Conservation (phyloP, 2,113 vertebrate species). For the Albula glossodonta region DNA sequence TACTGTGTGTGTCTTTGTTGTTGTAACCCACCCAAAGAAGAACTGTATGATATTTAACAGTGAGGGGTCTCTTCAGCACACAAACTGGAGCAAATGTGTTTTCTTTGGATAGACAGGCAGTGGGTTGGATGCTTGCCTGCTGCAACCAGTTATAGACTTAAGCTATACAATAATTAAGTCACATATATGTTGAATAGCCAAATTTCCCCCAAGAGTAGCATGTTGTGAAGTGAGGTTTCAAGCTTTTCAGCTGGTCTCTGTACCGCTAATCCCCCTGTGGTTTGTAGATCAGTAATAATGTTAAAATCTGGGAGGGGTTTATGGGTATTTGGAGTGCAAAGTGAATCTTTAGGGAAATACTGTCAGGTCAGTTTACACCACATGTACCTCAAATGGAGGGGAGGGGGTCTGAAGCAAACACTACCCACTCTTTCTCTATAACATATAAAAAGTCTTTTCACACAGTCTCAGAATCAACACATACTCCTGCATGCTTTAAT, state of each 20-base stretch:
- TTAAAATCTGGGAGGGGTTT: slow-evolving; percentile 14
- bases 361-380: slow-evolving; percentile 28
- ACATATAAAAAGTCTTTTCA: neutral
- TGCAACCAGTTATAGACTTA: slow-evolving; percentile 24
- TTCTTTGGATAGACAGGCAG: slow-evolving; percentile 16
- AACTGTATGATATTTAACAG: neutral
- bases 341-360: neutral
- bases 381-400: slow-evolving; percentile 33
- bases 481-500: neutral
- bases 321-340: slow-evolving; percentile 6
- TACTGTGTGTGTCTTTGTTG: neutral
- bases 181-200: slow-evolving; percentile 24
- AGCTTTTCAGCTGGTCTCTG: slow-evolving; percentile 8
- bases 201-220: slow-evolving; percentile 20
- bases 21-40: neutral
- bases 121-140: slow-evolving; percentile 13
- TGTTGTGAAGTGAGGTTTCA: slow-evolving; percentile 6
- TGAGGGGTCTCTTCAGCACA: neutral
- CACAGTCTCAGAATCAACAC: neutral
- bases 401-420: neutral
- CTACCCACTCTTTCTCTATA: neutral
- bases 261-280: neutral
- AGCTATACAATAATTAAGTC: slow-evolving; percentile 33
- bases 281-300: slow-evolving; percentile 12
- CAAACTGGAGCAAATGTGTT: slow-evolving; percentile 4